phyloP scores from a whole-genome alignment of 2,113 vertebrate species.

The Montifringilla adamsi region DNA sequence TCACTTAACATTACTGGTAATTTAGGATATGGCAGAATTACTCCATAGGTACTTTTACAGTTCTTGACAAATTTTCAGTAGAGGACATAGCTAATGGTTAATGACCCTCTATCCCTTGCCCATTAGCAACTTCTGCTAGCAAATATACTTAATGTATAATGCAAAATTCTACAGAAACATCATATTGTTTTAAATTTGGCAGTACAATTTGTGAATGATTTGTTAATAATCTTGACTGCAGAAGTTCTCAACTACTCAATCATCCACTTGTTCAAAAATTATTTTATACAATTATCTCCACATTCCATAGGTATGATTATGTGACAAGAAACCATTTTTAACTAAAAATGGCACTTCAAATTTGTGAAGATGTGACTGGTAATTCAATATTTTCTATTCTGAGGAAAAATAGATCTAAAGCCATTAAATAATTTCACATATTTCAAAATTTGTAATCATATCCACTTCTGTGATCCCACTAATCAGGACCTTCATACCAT shows the following conservation, averaged over 20 bases:
- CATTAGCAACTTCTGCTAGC: neutral
- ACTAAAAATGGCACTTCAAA: neutral
- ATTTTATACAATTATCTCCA: neutral
- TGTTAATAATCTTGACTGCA: neutral
- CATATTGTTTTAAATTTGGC: fast-evolving
- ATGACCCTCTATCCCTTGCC: neutral
- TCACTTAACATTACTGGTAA: neutral
- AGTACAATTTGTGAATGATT: neutral
- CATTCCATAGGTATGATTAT: neutral
- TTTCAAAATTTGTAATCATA: neutral
- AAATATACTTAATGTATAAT: neutral
- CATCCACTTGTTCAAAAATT: neutral
- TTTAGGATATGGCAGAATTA: neutral
- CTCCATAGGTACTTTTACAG: neutral
- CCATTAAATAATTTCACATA: neutral
- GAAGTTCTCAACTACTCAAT: neutral
- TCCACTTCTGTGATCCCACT: neutral
- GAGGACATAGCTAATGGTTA: neutral
- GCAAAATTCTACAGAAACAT: neutral
- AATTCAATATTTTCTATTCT: neutral
- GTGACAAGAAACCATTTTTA: neutral
- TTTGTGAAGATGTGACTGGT: neutral
- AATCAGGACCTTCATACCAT: neutral
- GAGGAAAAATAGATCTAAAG: neutral
- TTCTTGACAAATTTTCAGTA: neutral